Evolutionary conservation across 1,140 invertebrate species (phyloP).

Genomic region (Brachystomella parvula): DNA sequence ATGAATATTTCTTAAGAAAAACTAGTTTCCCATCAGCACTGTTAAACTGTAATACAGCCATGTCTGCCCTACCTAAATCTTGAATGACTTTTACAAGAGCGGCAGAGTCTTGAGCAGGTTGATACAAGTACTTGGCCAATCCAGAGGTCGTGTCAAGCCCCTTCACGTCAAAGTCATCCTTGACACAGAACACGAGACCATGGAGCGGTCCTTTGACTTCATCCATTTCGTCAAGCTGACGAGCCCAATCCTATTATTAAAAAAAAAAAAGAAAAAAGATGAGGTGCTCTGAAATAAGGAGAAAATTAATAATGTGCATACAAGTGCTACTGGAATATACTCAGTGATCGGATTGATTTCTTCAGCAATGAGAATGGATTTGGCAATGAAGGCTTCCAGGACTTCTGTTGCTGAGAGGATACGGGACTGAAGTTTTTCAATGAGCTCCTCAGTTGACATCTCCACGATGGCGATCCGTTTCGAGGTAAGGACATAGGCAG

Average conservation of each 20-base stretch:
- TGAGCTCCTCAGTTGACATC: slow-evolving; percentile 20
- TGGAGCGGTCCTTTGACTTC: slow-evolving; percentile 39
- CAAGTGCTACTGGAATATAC: slow-evolving; percentile 40
- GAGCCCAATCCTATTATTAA: slow-evolving; percentile 38
- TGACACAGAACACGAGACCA: slow-evolving; percentile 43
- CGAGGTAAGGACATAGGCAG: slow-evolving; percentile 4
- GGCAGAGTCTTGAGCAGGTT: slow-evolving; percentile 40
- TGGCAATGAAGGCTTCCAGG: slow-evolving; percentile 32
- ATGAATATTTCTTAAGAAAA: not conserved
- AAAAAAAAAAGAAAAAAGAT: slow-evolving; percentile 11
- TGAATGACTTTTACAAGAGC: slow-evolving; percentile 40
- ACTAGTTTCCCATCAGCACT: not conserved
- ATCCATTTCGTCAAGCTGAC: slow-evolving; percentile 38
- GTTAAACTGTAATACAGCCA: too few relatives aligned
- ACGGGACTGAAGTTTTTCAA: slow-evolving; percentile 27
- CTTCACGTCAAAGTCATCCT: slow-evolving; percentile 41
- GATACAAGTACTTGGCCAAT: slow-evolving; percentile 41
- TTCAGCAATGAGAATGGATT: slow-evolving; percentile 40
- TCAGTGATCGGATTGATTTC: slow-evolving; percentile 41
- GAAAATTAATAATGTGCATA: slow-evolving; percentile 19
- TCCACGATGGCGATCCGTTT: not conserved
- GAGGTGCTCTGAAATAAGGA: not conserved
- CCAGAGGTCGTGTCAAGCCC: slow-evolving; percentile 47
- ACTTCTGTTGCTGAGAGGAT: slow-evolving; percentile 28
- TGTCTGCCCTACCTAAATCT: slow-evolving; percentile 41